Evolutionary conservation across 37 sponge, comb jelly and placozoan species (phyloP).

Genomic region (Eunapius fragilis): DNA sequence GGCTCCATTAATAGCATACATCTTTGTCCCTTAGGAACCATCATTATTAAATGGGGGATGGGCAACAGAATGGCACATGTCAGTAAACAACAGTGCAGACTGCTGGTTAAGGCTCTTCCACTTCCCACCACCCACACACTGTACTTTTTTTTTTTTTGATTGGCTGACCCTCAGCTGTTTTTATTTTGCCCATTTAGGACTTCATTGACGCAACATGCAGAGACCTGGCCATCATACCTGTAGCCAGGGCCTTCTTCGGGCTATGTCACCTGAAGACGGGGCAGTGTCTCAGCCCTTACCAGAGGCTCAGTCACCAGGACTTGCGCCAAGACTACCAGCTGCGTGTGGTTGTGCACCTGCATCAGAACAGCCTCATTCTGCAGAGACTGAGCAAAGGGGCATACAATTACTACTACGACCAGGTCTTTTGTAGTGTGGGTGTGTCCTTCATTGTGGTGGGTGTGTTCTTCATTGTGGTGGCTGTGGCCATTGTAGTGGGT

Average conservation of each 20-base stretch:
- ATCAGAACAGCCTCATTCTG: constrained; percentile 33
- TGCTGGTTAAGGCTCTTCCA: background rate
- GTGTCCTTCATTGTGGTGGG: background rate
- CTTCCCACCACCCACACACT: too few relatives aligned
- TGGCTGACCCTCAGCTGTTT: too few relatives aligned
- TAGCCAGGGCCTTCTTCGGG: constrained; percentile 58
- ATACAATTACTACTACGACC: constrained; percentile 43
- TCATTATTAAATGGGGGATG: too few relatives aligned
- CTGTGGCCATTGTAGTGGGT: too few relatives aligned
- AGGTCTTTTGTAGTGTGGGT: constrained; percentile 13
- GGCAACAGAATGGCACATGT: background rate
- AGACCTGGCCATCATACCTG: constrained; percentile 26
- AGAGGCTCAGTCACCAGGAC: constrained; percentile 14
- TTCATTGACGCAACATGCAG: constrained; percentile 32
- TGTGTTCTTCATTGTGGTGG: background rate
- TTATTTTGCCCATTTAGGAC: background rate
- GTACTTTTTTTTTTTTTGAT: too few relatives aligned
- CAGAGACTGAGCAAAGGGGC: constrained; percentile 24
- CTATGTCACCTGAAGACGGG: constrained; percentile 44
- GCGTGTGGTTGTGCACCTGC: constrained; percentile 49
- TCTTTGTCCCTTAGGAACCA: too few relatives aligned
- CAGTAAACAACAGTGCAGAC: background rate
- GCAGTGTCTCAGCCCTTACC: constrained; percentile 36
- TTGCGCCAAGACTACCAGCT: constrained; percentile 19
- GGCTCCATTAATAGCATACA: too few relatives aligned